A percentile compares a stretch with the other conserved stretches of the same genome.
These are phyloP conservation scores for Chaetoderma sp. DNA, from an alignment of 2,888 invertebrate genomes.

Conservation along the genomic window DNA sequence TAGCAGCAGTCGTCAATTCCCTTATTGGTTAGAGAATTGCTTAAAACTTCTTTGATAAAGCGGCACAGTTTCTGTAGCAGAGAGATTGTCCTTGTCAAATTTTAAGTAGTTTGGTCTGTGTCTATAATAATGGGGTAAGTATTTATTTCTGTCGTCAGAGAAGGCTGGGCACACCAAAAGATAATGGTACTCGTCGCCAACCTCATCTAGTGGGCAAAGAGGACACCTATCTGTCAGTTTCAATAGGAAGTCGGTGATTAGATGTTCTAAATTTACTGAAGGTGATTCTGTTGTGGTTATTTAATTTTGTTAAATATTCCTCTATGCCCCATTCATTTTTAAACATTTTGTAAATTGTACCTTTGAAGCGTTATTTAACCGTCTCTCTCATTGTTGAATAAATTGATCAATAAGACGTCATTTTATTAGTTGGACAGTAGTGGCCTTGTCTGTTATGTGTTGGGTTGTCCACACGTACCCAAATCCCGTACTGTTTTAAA, in stretches of 20 bases:
- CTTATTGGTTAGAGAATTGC: too few species aligned
- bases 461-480: background rate
- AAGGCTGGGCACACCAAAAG: background rate
- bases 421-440: background rate
- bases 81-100: too few species aligned
- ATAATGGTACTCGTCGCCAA: constrained; percentile 13
- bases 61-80: too few species aligned
- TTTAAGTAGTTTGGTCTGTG: too few species aligned
- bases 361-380: background rate
- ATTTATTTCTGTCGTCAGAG: too few species aligned
- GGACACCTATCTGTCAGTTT: constrained; percentile 13
- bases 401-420: constrained; percentile 10
- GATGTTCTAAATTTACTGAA: constrained; percentile 9
- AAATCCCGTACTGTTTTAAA: background rate
- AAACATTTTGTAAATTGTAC: background rate
- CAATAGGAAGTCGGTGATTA: constrained; percentile 15
- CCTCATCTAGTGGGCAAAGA: background rate
- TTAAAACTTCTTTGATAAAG: too few species aligned
- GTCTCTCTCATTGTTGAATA: background rate
- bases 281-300: background rate
- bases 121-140: too few species aligned
- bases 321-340: background rate
- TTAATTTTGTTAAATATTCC: background rate
- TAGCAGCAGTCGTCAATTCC: too few species aligned
- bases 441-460: background rate